These are phyloP conservation scores for Melanaphis sacchari DNA, from an alignment of 1,140 invertebrate genomes.

Conservation along the genomic window DNA sequence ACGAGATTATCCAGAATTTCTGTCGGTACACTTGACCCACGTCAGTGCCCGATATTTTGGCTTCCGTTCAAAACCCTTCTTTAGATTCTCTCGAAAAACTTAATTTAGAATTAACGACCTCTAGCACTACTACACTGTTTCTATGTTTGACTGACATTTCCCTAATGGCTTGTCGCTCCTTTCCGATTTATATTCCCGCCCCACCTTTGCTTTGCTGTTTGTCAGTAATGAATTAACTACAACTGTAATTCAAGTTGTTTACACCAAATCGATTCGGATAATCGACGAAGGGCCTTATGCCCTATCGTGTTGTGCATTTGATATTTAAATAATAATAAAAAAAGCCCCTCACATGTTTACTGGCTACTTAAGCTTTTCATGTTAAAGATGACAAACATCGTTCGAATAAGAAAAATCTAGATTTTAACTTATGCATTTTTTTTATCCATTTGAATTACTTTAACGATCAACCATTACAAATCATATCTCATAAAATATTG, in stretches of 20 bases:
- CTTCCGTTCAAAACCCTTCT: constrained; percentile 50
- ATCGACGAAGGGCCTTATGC: not conserved
- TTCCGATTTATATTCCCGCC: constrained; percentile 27
- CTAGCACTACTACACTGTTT: not conserved
- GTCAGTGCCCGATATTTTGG: constrained; percentile 53
- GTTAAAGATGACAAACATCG: not conserved
- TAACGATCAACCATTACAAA: not conserved
- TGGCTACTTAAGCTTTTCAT: not conserved
- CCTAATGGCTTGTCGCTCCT: constrained; percentile 53
- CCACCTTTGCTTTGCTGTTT: constrained; percentile 17
- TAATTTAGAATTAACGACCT: constrained; percentile 48
- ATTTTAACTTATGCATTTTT: not conserved
- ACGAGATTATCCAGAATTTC: constrained; percentile 41
- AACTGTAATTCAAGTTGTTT: constrained; percentile 33
- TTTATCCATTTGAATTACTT: not conserved
- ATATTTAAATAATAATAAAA: constrained; percentile 14
- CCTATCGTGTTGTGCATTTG: not conserved
- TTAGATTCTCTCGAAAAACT: constrained; percentile 40
- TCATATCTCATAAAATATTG: not conserved
- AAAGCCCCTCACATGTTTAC: not conserved
- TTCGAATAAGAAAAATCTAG: not conserved
- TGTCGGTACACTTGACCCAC: constrained; percentile 50
- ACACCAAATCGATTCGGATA: constrained; percentile 31
- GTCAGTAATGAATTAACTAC: constrained; percentile 51
- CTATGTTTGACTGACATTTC: constrained; percentile 51